Conservation (phyloP, 2,888 invertebrate genomes). For the Volucella inanis region DNA sequence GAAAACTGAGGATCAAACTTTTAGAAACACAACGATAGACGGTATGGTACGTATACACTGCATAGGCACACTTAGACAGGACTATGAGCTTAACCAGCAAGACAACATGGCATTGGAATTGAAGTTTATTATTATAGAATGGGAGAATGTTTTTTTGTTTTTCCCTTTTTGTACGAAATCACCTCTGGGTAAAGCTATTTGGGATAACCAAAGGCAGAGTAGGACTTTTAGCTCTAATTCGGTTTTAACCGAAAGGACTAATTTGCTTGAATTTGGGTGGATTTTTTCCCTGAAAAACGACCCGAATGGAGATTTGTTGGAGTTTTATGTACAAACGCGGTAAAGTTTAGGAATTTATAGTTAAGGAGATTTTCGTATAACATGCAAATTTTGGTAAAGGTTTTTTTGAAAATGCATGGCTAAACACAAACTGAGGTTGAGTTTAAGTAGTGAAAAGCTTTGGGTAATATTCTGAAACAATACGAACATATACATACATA, state of each 20-base stretch:
- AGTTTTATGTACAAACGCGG: background rate
- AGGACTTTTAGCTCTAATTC: slow-evolving; percentile 7
- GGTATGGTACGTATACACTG: too few relatives aligned
- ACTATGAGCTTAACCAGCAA: slow-evolving; percentile 2
- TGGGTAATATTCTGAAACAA: too few relatives aligned
- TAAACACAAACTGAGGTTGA: too few relatives aligned
- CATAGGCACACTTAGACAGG: background rate
- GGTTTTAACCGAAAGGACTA: background rate
- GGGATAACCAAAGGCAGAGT: background rate
- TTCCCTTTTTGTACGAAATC: background rate
- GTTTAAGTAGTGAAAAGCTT: too few relatives aligned
- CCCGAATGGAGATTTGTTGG: too few relatives aligned
- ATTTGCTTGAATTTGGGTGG: background rate
- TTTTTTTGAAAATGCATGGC: too few relatives aligned
- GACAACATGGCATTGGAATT: slow-evolving; percentile 2
- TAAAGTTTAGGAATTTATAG: background rate
- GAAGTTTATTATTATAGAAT: slow-evolving; percentile 38
- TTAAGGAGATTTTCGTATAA: too few relatives aligned
- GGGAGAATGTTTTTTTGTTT: background rate
- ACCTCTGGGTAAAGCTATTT: background rate
- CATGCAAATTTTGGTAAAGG: too few relatives aligned
- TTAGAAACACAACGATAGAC: background rate
- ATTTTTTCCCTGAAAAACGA: background rate
- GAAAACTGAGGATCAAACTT: slow-evolving; percentile 1
- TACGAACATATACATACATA: too few relatives aligned